These are phyloP conservation scores for Pavo muticus DNA, from an alignment of 2,113 vertebrate genomes.

Conservation along the genomic window DNA sequence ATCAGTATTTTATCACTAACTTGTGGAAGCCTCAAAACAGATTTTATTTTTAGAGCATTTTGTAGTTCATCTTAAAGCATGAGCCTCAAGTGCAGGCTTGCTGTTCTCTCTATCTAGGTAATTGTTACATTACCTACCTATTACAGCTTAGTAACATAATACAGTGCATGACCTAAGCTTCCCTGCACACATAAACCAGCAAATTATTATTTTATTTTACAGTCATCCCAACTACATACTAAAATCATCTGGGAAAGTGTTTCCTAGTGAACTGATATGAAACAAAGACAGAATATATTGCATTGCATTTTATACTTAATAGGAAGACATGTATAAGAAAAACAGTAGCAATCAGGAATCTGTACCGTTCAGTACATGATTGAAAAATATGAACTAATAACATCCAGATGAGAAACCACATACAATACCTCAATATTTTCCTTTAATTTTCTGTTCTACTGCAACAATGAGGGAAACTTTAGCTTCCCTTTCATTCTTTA, in stretches of 20 bases:
- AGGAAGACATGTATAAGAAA: not conserved
- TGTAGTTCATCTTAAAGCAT: not conserved
- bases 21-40: not conserved
- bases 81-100: not conserved
- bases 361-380: not conserved
- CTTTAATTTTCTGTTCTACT: not conserved
- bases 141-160: not conserved
- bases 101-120: not conserved
- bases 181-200: not conserved
- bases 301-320: not conserved
- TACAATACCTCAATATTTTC: not conserved
- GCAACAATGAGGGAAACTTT: not conserved
- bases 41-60: not conserved
- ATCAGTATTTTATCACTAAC: not conserved
- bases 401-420: not conserved
- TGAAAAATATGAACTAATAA: not conserved
- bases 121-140: not conserved
- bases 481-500: slow-evolving; percentile 28
- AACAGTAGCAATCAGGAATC: not conserved
- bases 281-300: not conserved
- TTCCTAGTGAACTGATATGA: not conserved
- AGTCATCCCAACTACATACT: not conserved
- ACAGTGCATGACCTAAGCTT: not conserved
- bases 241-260: not conserved
- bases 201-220: slow-evolving; percentile 17